A percentile compares a stretch with the other conserved stretches of the same genome.
Evolutionary conservation across 2,113 vertebrate species (phyloP).

Genomic region (Paracanthobrama guichenoti): DNA sequence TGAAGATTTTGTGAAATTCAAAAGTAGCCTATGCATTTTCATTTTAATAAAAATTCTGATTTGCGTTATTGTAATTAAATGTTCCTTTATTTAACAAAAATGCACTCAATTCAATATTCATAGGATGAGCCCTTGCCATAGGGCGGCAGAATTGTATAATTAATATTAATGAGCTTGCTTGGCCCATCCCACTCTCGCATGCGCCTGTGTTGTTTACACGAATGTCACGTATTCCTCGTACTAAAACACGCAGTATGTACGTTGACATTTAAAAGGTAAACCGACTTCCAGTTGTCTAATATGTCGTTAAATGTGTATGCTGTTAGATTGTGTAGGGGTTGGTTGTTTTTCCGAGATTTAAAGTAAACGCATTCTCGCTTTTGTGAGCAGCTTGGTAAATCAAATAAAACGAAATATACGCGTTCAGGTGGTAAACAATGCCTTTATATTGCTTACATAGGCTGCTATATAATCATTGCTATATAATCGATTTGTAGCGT

Average conservation of each 20-base stretch:
- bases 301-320: neutral
- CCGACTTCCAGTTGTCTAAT: neutral
- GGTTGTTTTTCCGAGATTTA: neutral
- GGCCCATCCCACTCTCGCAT: slow-evolving; percentile 13
- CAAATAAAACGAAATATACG: neutral
- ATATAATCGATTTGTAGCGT: slow-evolving; percentile 51
- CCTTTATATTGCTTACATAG: neutral
- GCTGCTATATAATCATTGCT: neutral
- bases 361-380: neutral
- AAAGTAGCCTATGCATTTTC: neutral
- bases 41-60: too few species aligned
- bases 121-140: neutral
- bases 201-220: slow-evolving; percentile 36
- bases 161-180: slow-evolving; percentile 4
- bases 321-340: neutral
- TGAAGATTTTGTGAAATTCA: neutral
- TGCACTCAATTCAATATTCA: neutral
- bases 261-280: slow-evolving; percentile 17
- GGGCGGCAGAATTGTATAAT: neutral
- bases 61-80: too few species aligned
- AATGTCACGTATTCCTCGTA: slow-evolving; percentile 23
- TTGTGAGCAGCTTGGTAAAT: neutral
- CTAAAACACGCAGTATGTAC: neutral
- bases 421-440: neutral
- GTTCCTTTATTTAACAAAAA: too few species aligned